Evolutionary conservation across 2,888 invertebrate genomes (phyloP), one percentile per base, ranked within the genome.

Genomic region (Pristionchus maxplancki): DNA sequence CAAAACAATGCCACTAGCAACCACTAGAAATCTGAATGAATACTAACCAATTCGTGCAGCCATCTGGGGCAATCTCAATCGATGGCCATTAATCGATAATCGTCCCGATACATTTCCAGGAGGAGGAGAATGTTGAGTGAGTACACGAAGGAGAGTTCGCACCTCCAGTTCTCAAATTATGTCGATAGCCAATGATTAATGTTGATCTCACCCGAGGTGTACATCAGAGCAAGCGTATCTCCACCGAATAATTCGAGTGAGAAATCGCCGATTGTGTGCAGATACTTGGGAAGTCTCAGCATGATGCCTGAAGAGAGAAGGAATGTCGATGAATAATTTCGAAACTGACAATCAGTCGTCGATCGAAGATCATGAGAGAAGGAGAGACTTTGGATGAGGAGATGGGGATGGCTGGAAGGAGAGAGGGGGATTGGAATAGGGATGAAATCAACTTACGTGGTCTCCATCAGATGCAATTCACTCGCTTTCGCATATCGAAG

Each of bases 171-270:
- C 97, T 90, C 93, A 86, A 86, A 3, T 40, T n/a, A 8, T 17
- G 20, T 28, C 67, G n/a, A 28, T 50, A 83, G 48, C 31, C 85
- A 28, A 74, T 40, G 0, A 58, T 15, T 17, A 84, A 0, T 84
- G n/a, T 3, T 78, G 20, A 40, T 11, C 93, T 89, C n/a, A 95
- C 95, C 95, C 82, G 94, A 94, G 0, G 98, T 98, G 1, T 98
- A 97, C 96, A 98, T 96, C 37, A 98, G 96, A 4, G 97, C 98
- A 93, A 98, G 96, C 78, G 98, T 96, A 95, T 98, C 98, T 3
- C 98, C 97, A 0, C 97, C 97, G 91, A 97, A 97, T 44, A 97
- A 97, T 95, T 98, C 98, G 92, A 98, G 96, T 48, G 97, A 97
- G 15, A 98, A 96, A 6, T 97, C 97, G 84, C 97, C 96, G 3